A percentile compares a stretch with the other conserved stretches of the same genome.
phyloP scores from a whole-genome alignment of 2,888 invertebrate genomes.

The Lasioglossum zephyrum region DNA sequence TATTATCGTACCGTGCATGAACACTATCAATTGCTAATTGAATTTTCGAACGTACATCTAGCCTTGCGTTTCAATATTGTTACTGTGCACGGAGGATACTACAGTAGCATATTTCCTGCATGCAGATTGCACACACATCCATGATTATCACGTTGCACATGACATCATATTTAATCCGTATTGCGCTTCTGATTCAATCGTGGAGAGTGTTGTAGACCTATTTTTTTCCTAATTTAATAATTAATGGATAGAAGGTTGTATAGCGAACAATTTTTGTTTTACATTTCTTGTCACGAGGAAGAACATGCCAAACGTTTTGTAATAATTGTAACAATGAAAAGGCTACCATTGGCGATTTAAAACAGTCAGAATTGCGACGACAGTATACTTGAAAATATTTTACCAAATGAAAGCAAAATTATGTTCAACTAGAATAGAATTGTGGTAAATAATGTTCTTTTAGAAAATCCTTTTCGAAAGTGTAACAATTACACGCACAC shows the following conservation, averaged over 20 bases:
- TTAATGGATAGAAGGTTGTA: neutral
- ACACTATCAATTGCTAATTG: constrained; percentile 4
- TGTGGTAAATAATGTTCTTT: neutral
- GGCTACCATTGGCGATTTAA: neutral
- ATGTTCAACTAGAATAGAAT: neutral
- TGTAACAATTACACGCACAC: neutral
- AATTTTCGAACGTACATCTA: neutral
- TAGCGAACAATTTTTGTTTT: neutral
- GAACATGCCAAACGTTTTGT: neutral
- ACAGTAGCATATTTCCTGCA: neutral
- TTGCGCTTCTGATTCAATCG: neutral
- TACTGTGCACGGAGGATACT: neutral
- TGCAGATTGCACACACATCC: neutral
- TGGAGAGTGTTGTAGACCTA: neutral
- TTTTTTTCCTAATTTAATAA: neutral
- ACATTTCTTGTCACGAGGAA: neutral
- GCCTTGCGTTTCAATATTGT: neutral
- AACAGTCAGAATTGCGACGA: neutral
- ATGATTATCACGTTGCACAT: neutral
- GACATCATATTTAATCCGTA: neutral
- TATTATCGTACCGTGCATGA: neutral
- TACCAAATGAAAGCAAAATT: neutral
- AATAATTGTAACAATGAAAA: too few species aligned
- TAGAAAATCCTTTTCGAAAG: neutral
- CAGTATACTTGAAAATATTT: neutral